Base-by-base conservation (phyloP, 2,113 vertebrate genomes). In the Varanus salvator region DNA sequence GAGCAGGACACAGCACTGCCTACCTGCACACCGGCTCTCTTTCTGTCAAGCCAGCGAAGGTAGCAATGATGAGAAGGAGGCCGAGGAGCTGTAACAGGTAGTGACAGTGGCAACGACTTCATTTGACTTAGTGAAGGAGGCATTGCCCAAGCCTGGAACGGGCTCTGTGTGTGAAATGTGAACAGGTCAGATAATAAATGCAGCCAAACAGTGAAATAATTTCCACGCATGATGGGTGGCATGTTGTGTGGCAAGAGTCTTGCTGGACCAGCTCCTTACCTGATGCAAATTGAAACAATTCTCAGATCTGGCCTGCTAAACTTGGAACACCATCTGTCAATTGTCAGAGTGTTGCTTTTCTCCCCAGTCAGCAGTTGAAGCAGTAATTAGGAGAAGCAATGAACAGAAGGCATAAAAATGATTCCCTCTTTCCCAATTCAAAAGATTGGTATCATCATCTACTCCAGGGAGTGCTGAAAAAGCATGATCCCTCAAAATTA, bases 271-370 rank as follows among this genome's bases (percentile, higher is more conserved):
- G 50, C 52, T 82, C 50, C 23, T 82, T 82, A 44, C 78, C 78
- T 82, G n/a, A 57, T 74, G 31, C 14, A 81, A 88, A 74, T 29
- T 27, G 87, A 25, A 74, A 82, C 3, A 2, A 5, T 72, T 81
- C 48, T 72, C 78, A 57, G 50, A 82, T 57, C n/a, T 74, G 87
- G 78, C 66, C 87, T 4, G 50, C 68, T 72, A 57, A 72, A 82
- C 78, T 72, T 82, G 68, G 78, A 74, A 57, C 68, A 48, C 86
- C 86, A 87, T 87, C 86, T 82, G 87, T 88, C 87, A 72, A 44
- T 81, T 72, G 50, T 81, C 87, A 72, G 68, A 72, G 44, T 34
- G 17, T 57, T 82, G 77, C 78, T 72, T 88, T 34, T 15, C n/a
- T 48, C 87, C n/a, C 29, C 68, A 29, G 77, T 82, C 87, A 88